phyloP scores from a whole-genome alignment of 1,140 invertebrate genomes.

The Latrodectus geometricus region DNA sequence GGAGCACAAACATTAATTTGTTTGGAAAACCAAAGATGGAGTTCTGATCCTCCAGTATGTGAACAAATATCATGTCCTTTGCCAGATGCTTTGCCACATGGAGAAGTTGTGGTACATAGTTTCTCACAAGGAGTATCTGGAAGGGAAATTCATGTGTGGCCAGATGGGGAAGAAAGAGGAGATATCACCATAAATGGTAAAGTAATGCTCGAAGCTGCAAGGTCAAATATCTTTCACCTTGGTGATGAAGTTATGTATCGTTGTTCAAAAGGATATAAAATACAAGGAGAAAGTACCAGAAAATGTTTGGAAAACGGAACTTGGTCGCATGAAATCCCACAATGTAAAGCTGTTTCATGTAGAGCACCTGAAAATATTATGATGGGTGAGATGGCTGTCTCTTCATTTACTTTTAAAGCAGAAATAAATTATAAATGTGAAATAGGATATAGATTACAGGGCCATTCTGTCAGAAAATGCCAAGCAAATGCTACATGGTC shows the following conservation, averaged over 20 bases:
- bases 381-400: constrained; percentile 81
- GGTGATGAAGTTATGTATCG: constrained; percentile 80
- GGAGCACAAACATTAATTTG: constrained; percentile 48
- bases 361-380: constrained; percentile 74
- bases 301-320: constrained; percentile 78
- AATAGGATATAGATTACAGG: constrained; percentile 83
- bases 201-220: constrained; percentile 43
- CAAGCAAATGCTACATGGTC: constrained; percentile 84
- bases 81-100: constrained; percentile 59
- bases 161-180: constrained; percentile 30
- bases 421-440: constrained; percentile 83
- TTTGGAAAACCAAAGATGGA: constrained; percentile 50
- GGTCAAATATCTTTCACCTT: constrained; percentile 51
- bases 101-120: constrained; percentile 52
- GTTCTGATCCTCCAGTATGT: constrained; percentile 63
- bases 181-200: constrained; percentile 59
- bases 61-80: constrained; percentile 66
- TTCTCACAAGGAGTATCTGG: constrained; percentile 50
- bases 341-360: constrained; percentile 76
- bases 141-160: constrained; percentile 53
- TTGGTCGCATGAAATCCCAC: constrained; percentile 81
- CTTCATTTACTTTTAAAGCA: constrained; percentile 83
- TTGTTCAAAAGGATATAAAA: constrained; percentile 85
- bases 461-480: constrained; percentile 76
- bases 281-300: constrained; percentile 70